These are phyloP conservation scores for Dolichoris vasculosae DNA, from an alignment of 1,140 invertebrate species.

Conservation along the genomic window DNA sequence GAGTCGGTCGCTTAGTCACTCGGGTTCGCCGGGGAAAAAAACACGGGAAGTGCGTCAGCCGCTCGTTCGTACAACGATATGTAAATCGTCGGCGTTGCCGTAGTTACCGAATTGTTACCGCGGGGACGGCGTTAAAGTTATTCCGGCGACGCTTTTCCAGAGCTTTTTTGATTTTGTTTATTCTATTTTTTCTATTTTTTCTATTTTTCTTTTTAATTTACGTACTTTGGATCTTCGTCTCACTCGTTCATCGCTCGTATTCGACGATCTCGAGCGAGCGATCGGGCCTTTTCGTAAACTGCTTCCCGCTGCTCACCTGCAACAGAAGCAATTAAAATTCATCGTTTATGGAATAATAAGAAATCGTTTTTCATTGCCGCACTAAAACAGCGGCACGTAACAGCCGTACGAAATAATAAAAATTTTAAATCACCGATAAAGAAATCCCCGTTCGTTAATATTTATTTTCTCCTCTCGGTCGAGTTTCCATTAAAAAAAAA, in stretches of 20 bases:
- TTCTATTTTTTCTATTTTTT: too few relatives aligned
- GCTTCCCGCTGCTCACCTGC: not conserved
- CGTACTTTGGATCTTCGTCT: too few relatives aligned
- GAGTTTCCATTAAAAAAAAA: not conserved
- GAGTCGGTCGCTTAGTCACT: slow-evolving; percentile 11
- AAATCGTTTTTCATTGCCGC: not conserved
- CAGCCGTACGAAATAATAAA: not conserved
- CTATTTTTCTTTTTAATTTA: too few relatives aligned
- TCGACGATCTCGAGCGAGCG: too few relatives aligned
- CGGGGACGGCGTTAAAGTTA: not conserved
- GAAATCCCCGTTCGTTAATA: not conserved
- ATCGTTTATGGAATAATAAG: not conserved
- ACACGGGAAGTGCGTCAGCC: slow-evolving; percentile 7
- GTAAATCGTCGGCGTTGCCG: not conserved
- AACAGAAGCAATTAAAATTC: not conserved
- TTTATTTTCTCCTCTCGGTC: not conserved
- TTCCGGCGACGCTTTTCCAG: not conserved
- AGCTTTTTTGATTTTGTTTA: not conserved
- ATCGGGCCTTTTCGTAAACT: not conserved
- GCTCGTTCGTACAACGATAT: not conserved
- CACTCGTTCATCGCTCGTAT: too few relatives aligned
- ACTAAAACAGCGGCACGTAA: not conserved
- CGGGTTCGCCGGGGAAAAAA: not conserved
- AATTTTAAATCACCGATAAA: not conserved
- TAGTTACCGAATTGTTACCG: not conserved